Evolutionary conservation across 2,888 invertebrate species (phyloP).

Genomic region (Oscheius myriophilus): DNA sequence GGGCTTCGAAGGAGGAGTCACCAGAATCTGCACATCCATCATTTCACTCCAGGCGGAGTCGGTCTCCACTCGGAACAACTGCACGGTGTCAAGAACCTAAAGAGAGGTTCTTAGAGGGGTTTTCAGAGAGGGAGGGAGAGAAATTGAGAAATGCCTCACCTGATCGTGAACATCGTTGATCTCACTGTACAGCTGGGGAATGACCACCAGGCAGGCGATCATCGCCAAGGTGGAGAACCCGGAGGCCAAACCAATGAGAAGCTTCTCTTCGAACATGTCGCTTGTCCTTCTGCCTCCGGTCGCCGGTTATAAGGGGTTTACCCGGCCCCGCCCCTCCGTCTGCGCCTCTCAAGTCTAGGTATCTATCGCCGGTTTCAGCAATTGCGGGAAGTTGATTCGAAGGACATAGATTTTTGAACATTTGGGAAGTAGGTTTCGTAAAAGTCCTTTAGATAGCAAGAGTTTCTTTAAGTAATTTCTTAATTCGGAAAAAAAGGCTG

Average conservation of each 20-base stretch:
- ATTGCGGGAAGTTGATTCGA: too few species aligned
- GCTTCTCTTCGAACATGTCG: constrained; percentile 35
- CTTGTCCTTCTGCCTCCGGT: too few species aligned
- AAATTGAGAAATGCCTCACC: constrained; percentile 6
- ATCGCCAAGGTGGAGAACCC: constrained; percentile 44
- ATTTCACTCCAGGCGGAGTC: constrained; percentile 66
- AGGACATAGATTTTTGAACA: too few species aligned
- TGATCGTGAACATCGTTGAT: constrained; percentile 60
- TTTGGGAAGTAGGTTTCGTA: too few species aligned
- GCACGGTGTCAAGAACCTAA: constrained; percentile 54
- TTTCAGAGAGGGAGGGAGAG: too few species aligned
- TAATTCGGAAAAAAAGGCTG: too few species aligned
- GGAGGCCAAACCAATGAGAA: constrained; percentile 48
- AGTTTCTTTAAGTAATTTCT: too few species aligned
- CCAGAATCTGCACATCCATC: constrained; percentile 65
- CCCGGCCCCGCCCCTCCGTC: too few species aligned
- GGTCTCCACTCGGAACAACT: constrained; percentile 66
- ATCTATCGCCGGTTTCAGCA: too few species aligned
- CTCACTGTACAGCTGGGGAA: constrained; percentile 61
- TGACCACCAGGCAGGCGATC: constrained; percentile 58
- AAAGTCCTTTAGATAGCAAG: too few species aligned
- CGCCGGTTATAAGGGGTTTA: too few species aligned
- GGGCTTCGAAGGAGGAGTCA: constrained; percentile 65
- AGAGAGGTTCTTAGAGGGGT: background rate
- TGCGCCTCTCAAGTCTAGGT: too few species aligned